These are phyloP conservation scores for Cyphomyrus plagiostoma DNA, from an alignment of 2,113 vertebrate genomes.

Conservation along the genomic window DNA sequence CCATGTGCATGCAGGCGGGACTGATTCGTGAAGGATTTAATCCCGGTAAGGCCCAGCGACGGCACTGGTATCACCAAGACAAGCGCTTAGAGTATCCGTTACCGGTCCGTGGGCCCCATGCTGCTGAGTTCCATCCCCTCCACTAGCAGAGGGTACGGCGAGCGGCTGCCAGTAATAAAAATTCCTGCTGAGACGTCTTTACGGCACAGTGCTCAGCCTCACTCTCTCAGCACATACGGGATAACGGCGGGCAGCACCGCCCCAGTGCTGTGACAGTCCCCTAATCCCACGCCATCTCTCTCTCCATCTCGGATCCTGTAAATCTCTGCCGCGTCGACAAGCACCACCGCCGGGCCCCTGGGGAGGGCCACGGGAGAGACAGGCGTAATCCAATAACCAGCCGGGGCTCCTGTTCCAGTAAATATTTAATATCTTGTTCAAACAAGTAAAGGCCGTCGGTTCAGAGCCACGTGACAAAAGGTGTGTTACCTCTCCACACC, in stretches of 20 bases:
- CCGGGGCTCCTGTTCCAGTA: neutral
- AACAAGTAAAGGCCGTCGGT: neutral
- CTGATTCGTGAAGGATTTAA: constrained; percentile 18
- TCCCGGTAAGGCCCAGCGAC: neutral
- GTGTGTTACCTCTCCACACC: neutral
- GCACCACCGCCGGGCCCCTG: neutral
- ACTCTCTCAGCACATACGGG: neutral
- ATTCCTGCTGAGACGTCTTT: neutral
- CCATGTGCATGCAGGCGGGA: neutral
- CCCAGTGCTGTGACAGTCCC: neutral
- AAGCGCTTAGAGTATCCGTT: neutral
- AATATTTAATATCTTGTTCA: constrained; percentile 17
- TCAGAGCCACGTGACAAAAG: neutral
- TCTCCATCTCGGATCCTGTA: neutral
- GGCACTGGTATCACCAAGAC: constrained; percentile 3
- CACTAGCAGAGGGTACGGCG: neutral
- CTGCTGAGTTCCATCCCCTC: neutral
- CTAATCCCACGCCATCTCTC: constrained; percentile 18
- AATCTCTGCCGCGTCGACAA: neutral
- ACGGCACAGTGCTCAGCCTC: neutral
- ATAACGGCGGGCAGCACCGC: neutral
- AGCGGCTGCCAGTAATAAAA: neutral
- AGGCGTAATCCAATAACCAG: neutral
- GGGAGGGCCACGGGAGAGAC: neutral
- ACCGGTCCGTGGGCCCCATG: neutral